These are phyloP conservation scores for Nothoprocta perdicaria DNA, from an alignment of 2,113 vertebrate species.

Conservation along the genomic window DNA sequence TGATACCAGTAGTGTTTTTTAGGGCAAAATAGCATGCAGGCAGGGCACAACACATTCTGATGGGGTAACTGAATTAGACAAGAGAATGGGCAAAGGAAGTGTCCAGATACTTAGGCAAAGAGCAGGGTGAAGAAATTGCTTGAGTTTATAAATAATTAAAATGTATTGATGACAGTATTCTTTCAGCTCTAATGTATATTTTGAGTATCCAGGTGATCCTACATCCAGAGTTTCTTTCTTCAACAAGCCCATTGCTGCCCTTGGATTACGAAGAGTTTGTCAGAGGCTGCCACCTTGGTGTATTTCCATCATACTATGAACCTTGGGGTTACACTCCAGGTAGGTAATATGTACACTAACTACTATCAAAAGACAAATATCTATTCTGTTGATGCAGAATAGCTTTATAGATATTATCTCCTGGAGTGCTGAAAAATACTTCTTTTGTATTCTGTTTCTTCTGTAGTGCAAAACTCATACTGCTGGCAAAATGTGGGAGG, in stretches of 20 bases:
- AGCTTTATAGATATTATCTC: not conserved
- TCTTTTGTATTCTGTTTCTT: not conserved
- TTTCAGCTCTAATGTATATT: constrained; percentile 24
- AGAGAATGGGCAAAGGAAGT: not conserved
- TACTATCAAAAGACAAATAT: not conserved
- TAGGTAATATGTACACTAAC: constrained; percentile 48
- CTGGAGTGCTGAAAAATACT: not conserved
- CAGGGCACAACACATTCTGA: not conserved
- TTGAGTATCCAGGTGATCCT: constrained; percentile 86
- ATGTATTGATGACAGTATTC: not conserved
- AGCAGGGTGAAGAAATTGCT: not conserved
- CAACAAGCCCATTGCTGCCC: constrained; percentile 92
- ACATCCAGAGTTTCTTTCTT: constrained; percentile 97
- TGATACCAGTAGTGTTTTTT: not conserved
- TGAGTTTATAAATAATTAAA: not conserved
- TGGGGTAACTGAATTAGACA: not conserved
- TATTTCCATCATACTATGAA: constrained; percentile 98
- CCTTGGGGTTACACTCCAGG: constrained; percentile 99
- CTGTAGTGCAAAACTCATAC: not conserved
- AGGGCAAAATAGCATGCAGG: not conserved
- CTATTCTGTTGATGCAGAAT: not conserved
- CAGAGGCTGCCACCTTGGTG: constrained; percentile 94
- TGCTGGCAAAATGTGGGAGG: not conserved
- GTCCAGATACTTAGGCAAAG: not conserved
- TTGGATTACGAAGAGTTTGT: constrained; percentile 99